Base-by-base conservation (phyloP, 1,140 invertebrate genomes). In the Rhopalosiphum padi region DNA sequence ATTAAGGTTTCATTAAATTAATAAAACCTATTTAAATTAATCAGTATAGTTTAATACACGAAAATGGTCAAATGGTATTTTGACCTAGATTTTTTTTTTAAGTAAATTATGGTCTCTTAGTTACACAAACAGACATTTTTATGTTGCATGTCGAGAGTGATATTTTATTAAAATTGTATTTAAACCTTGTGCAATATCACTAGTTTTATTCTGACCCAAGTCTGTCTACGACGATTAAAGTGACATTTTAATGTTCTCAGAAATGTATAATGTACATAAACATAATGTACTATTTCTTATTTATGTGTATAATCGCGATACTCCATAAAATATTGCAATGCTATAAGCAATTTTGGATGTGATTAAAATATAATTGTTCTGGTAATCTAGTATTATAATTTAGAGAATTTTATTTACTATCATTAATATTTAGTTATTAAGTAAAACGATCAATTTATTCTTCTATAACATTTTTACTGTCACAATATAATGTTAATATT, bases 221-320 rank as follows among this genome's bases (percentile, higher is more conserved):
- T 51, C 46, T 51, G 43, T 88, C 46, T 88, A 51, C 18, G 46
- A 88, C 86, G 86, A 51, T 88, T 88, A 88, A 88, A 88, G 30
- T 51, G 46, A n/a, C 4, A 88, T 88, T n/a, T 88, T 88, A 88
- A 88, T 88, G 86, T 88, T 51, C 21, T 23, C 7, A 51, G n/a
- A n/a, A n/a, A 88, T 51, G 30, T 87, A 48, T 46, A 46, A 87
- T 30, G 83, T 43, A 43, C 37, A 30, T 85, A 87, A 48, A n/a
- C 30, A 18, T 30, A 46, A 87, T 8, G 30, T 88, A 48, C 43
- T 88, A 86, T 86, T n/a, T 87, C 43, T 87, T 30, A 46, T 87
- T 43, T 43, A 87, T 46, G 9, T 30, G n/a, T n/a, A n/a, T n/a
- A n/a, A n/a, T n/a, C n/a, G n/a, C n/a, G 41, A n/a, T 87, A 21